Evolutionary conservation across 1,140 invertebrate genomes (phyloP).

Genomic region (Dufourea novaeangliae): DNA sequence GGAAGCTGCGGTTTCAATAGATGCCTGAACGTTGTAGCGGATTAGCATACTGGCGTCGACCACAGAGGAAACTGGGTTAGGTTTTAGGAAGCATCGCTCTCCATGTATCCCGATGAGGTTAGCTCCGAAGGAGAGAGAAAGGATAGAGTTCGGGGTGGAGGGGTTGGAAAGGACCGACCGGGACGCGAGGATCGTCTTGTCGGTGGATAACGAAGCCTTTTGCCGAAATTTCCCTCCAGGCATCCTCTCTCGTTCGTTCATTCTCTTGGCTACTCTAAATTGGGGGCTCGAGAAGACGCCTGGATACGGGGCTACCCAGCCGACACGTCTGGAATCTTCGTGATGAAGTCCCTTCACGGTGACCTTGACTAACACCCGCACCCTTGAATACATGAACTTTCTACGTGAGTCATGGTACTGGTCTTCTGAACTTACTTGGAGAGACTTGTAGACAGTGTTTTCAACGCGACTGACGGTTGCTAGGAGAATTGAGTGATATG

Average conservation of each 20-base stretch:
- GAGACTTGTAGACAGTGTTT: background rate
- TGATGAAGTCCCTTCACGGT: slow-evolving; percentile 16
- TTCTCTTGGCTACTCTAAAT: slow-evolving; percentile 30
- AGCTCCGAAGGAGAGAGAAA: slow-evolving; percentile 7
- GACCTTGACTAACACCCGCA: slow-evolving; percentile 25
- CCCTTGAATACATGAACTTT: background rate
- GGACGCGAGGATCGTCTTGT: slow-evolving; percentile 41
- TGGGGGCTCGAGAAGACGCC: slow-evolving; percentile 8
- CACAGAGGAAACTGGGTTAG: slow-evolving; percentile 68
- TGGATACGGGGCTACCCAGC: slow-evolving; percentile 21
- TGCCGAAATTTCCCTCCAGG: slow-evolving; percentile 45
- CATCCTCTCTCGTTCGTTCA: slow-evolving; percentile 37
- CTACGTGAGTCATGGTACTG: background rate
- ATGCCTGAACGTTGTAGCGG: slow-evolving; percentile 66
- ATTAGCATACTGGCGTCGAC: slow-evolving; percentile 70
- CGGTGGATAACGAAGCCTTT: slow-evolving; percentile 63
- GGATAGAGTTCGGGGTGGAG: background rate
- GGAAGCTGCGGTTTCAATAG: slow-evolving; percentile 71
- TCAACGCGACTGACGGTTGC: background rate
- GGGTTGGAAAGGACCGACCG: slow-evolving; percentile 18
- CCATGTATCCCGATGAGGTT: slow-evolving; percentile 38
- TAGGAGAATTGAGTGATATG: background rate
- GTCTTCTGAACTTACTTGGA: background rate
- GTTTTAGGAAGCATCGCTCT: slow-evolving; percentile 55
- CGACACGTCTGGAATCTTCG: slow-evolving; percentile 16